A percentile compares a stretch with the other conserved stretches of the same genome.
Evolutionary conservation across 2,113 vertebrate genomes (phyloP).

Genomic region (Oreamnos americanus): DNA sequence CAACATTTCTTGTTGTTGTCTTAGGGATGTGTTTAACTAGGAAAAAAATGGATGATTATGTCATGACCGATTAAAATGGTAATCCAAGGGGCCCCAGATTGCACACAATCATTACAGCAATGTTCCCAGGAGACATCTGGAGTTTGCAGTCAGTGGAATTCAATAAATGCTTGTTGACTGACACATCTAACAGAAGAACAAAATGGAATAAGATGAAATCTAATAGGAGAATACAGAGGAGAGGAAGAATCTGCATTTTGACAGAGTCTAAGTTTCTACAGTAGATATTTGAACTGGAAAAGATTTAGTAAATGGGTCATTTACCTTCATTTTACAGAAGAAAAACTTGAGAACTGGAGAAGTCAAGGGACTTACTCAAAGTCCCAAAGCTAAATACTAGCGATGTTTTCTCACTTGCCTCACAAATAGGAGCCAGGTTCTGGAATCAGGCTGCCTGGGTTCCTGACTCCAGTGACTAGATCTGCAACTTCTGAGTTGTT

Average conservation of each 20-base stretch:
- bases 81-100: neutral
- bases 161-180: neutral
- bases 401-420: neutral
- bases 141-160: neutral
- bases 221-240: neutral
- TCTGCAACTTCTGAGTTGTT: neutral
- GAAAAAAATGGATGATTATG: neutral
- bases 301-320: neutral
- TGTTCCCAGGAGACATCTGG: neutral
- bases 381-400: neutral
- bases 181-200: neutral
- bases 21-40: neutral
- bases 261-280: neutral
- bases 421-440: neutral
- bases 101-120: neutral
- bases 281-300: neutral
- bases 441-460: neutral
- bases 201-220: neutral
- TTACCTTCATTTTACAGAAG: neutral
- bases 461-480: neutral
- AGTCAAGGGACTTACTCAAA: neutral
- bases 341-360: neutral
- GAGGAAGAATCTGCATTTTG: constrained; percentile 4
- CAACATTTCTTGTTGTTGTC: neutral
- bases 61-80: neutral